These are phyloP conservation scores for Diaprepes abbreviatus DNA, from an alignment of 2,888 invertebrate species.

Conservation along the genomic window DNA sequence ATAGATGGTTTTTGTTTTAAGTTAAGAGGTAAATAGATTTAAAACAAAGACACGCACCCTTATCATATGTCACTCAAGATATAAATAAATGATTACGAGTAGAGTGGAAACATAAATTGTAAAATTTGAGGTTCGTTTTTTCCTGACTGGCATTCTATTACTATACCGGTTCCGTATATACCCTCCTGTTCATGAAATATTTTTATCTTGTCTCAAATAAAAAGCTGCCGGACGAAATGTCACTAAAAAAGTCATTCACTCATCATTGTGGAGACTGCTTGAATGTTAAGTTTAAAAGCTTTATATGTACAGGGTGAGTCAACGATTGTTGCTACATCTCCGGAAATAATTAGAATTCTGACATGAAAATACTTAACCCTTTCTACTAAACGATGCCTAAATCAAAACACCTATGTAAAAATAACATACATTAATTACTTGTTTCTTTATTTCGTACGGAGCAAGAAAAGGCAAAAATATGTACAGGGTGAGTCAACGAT, in stretches of 20 bases:
- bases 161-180: not conserved
- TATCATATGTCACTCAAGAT: slow-evolving; percentile 15
- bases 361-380: no score
- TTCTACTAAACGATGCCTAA: no score
- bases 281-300: no score
- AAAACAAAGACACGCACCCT: slow-evolving; percentile 15
- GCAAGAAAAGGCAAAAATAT: no score
- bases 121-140: not conserved
- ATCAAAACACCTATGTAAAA: no score
- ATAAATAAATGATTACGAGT: slow-evolving; percentile 11
- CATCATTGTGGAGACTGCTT: not conserved
- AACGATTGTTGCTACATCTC: no score
- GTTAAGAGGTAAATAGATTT: slow-evolving; percentile 3
- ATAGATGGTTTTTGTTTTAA: not conserved
- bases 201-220: not conserved
- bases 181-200: not conserved
- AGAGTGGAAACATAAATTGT: slow-evolving; percentile 12
- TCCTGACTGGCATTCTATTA: not conserved
- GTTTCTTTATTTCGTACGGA: no score
- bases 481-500: no score
- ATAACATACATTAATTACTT: no score
- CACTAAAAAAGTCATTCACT: not conserved
- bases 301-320: no score
- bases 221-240: not conserved
- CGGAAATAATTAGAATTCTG: no score